Conservation (phyloP, 2,888 invertebrate genomes). For the Sphaerophoria rueppellii region DNA sequence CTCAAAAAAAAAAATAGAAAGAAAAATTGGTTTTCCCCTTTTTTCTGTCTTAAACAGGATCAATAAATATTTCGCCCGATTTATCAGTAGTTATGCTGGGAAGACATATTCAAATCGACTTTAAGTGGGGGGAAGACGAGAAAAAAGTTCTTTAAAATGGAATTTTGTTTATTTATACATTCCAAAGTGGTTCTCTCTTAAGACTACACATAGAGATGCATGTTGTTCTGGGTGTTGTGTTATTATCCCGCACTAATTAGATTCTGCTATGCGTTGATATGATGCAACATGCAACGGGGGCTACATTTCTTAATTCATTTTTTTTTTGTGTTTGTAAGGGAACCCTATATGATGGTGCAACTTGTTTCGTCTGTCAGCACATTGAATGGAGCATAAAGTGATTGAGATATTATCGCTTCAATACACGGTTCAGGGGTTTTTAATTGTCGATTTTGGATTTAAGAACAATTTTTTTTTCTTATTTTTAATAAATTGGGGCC, state of each 20-base stretch:
- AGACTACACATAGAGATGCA: constrained; percentile 41
- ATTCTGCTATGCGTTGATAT: constrained; percentile 69
- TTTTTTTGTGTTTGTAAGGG: background rate
- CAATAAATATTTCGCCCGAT: constrained; percentile 69
- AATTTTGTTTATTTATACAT: constrained; percentile 65
- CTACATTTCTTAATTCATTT: background rate
- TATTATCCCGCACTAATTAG: constrained; percentile 71
- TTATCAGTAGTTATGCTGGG: constrained; percentile 44
- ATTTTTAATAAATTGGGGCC: constrained; percentile 30
- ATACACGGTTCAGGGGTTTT: constrained; percentile 59
- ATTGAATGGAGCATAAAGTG: constrained; percentile 72
- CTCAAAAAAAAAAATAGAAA: background rate
- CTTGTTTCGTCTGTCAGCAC: constrained; percentile 73
- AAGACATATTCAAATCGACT: constrained; percentile 20
- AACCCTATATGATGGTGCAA: constrained; percentile 58
- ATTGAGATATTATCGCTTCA: constrained; percentile 67
- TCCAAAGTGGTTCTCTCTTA: constrained; percentile 62
- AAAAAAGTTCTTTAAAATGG: constrained; percentile 6
- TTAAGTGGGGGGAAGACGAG: constrained; percentile 6
- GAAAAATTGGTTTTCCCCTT: background rate
- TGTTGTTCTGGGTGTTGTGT: constrained; percentile 33
- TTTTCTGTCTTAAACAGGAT: constrained; percentile 43
- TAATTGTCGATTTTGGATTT: constrained; percentile 62
- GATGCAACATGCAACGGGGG: constrained; percentile 36
- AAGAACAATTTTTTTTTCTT: constrained; percentile 7